Base-by-base conservation (phyloP, 2,797 vertebrate genomes). In the Hephaestus fuliginosus region DNA sequence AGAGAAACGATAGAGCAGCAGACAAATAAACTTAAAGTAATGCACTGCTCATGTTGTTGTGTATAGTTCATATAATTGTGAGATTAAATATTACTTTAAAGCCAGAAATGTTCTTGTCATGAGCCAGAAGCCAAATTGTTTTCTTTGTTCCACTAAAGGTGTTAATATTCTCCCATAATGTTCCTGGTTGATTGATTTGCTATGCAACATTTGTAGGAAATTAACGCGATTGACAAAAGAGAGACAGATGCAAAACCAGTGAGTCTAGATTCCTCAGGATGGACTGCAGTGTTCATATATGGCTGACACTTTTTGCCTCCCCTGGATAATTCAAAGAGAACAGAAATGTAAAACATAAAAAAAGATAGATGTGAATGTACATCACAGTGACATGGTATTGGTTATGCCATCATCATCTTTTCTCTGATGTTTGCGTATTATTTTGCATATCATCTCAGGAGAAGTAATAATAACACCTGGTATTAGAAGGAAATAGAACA, bases 41-140 rank as follows among this genome's bases (percentile, higher is more conserved):
- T 84, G 79, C 63, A 58, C 72, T 80, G 74, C 46, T 87, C 58
- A n/a, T 70, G 70, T 74, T 84, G 65, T 66, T 80, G 76, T 73
- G 65, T 72, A 49, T 53, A 53, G 48, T 70, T 69, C 74, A 66
- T 63, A 69, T 82, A 43, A 46, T 39, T 74, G 36, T 74, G 36
- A 80, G 79, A 86, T 82, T 75, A 83, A 84, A 80, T 77, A 74
- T 86, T 77, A 75, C 78, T 82, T 72, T 83, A 83, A 83, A 76
- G 48, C 28, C 62, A 70, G 49, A 28, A 63, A 55, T 79, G 52
- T 82, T 82, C 79, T 75, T 83, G 70, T 82, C 30, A 58, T 22
- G 7, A 72, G 56, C 70, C 57, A 60, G 43, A 65, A 74, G 22
- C 53, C 41, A n/a, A 63, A 64, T 89, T 70, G 74, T 64, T 77